Evolutionary conservation across 2,113 vertebrate genomes (phyloP).

Genomic region (Halichoerus grypus): DNA sequence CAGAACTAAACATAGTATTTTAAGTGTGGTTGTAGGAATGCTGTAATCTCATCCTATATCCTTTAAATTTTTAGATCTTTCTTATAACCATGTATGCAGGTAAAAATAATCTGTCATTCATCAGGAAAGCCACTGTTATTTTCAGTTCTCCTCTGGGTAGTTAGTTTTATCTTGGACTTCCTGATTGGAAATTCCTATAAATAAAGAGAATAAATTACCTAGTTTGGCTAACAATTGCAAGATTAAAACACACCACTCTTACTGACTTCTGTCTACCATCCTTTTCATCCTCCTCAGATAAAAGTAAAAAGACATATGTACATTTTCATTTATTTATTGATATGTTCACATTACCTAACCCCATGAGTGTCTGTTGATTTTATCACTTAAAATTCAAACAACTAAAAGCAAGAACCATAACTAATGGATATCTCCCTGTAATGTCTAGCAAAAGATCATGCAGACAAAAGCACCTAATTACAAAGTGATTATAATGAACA

Average conservation of each 20-base stretch:
- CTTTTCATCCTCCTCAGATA: neutral
- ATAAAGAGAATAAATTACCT: neutral
- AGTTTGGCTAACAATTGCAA: neutral
- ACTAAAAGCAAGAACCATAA: neutral
- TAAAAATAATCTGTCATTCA: conserved; percentile 51
- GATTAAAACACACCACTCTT: neutral
- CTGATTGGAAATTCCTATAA: neutral
- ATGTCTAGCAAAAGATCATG: neutral
- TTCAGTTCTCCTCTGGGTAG: conserved; percentile 18
- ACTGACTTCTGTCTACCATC: neutral
- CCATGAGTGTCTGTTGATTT: neutral
- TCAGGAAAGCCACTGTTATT: neutral
- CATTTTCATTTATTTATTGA: conserved; percentile 4
- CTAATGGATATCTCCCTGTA: neutral
- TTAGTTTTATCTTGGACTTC: conserved; percentile 51
- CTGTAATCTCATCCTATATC: conserved; percentile 76
- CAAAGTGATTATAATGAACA: neutral
- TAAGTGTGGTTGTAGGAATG: conserved; percentile 73
- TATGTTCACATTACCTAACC: neutral
- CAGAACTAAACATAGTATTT: conserved; percentile 80
- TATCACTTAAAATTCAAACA: conserved; percentile 38
- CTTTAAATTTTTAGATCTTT: conserved; percentile 67
- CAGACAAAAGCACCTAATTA: neutral
- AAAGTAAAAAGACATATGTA: neutral
- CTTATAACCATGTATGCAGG: neutral